These are phyloP conservation scores for Scaptomyza graminum DNA, from an alignment of 1,140 invertebrate genomes.

Conservation along the genomic window DNA sequence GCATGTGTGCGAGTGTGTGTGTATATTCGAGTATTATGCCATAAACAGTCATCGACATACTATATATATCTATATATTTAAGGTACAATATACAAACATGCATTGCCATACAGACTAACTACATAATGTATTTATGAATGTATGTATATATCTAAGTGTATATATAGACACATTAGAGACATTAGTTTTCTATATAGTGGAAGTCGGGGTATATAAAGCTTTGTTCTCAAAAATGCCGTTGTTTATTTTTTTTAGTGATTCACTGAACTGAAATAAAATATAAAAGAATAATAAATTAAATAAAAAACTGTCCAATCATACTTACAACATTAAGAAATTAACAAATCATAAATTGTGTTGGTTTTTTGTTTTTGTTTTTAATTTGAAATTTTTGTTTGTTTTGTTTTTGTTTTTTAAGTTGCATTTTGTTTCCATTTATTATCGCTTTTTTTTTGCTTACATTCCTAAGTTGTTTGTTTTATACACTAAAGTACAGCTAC, in stretches of 20 bases:
- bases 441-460: slow-evolving; percentile 68
- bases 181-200: slow-evolving; percentile 44
- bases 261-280: slow-evolving; percentile 31
- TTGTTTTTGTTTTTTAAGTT: slow-evolving; percentile 51
- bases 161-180: slow-evolving; percentile 29
- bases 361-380: slow-evolving; percentile 21
- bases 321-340: slow-evolving; percentile 20
- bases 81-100: slow-evolving; percentile 55
- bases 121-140: slow-evolving; percentile 6
- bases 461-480: slow-evolving; percentile 35
- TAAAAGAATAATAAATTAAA: not conserved
- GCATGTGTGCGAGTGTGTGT: not conserved
- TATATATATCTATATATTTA: slow-evolving; percentile 10
- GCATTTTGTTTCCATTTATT: slow-evolving; percentile 75
- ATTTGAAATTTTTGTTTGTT: slow-evolving; percentile 29
- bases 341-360: slow-evolving; percentile 12
- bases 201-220: slow-evolving; percentile 44
- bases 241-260: slow-evolving; percentile 2
- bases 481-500: slow-evolving; percentile 72
- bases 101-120: slow-evolving; percentile 42
- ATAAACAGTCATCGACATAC: slow-evolving; percentile 24
- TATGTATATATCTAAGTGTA: not conserved
- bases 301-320: not conserved
- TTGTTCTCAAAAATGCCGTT: slow-evolving; percentile 42
- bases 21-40: slow-evolving; percentile 19